Conservation (phyloP, 92 coral and sea anemone genomes). For the Anthopleura xanthogrammica region DNA sequence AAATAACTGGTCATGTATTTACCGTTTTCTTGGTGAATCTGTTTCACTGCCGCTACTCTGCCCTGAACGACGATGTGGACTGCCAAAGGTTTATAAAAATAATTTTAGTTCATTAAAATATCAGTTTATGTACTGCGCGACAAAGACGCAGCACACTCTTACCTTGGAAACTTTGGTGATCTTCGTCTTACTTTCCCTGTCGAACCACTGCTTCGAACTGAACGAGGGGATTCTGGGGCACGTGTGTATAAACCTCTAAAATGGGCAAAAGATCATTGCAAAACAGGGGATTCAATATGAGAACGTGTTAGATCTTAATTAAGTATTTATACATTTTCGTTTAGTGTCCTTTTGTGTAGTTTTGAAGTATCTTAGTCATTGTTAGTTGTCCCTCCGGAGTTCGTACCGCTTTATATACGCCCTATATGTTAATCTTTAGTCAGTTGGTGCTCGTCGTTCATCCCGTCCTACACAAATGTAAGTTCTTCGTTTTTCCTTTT, state of each 20-base stretch:
- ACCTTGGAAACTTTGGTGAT: constrained; percentile 81
- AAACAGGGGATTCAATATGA: too few species aligned
- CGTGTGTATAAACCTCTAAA: constrained; percentile 81
- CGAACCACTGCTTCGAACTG: constrained; percentile 49
- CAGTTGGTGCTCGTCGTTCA: too few species aligned
- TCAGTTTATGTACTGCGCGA: background rate
- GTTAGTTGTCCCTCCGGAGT: too few species aligned
- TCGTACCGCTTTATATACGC: too few species aligned
- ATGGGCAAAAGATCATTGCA: too few species aligned
- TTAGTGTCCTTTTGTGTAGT: too few species aligned
- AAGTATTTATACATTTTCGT: too few species aligned
- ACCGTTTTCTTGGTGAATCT: constrained; percentile 83
- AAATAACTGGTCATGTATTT: background rate
- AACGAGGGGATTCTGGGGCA: constrained; percentile 79
- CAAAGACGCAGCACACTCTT: background rate
- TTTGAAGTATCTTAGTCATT: too few species aligned
- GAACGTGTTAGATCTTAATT: too few species aligned
- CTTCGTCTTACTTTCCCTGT: constrained; percentile 57
- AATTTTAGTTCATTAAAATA: background rate
- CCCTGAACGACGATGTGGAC: constrained; percentile 91
- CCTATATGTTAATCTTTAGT: too few species aligned
- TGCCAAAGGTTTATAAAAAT: constrained; percentile 12
- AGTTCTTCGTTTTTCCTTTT: too few species aligned
- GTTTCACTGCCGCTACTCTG: constrained; percentile 98
- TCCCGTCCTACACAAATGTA: too few species aligned